Conservation (phyloP, 2,113 vertebrate genomes). For the Nerophis ophidion region DNA sequence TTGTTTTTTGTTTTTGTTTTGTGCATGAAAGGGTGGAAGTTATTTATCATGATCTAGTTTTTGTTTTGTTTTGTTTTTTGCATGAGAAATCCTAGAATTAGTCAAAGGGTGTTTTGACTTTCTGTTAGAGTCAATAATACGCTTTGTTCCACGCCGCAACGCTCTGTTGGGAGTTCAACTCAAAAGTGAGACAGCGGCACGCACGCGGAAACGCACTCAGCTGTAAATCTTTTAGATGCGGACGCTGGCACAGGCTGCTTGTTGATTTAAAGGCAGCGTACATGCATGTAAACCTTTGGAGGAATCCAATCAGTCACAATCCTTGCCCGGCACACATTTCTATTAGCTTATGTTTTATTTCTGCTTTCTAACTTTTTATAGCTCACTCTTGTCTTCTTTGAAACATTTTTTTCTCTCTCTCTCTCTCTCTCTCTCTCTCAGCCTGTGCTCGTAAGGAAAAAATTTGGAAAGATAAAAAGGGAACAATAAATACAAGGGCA, state of each 20-base stretch:
- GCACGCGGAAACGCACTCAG: constrained; percentile 21
- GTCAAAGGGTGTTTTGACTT: too few species aligned
- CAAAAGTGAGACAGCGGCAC: constrained; percentile 11
- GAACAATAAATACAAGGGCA: constrained; percentile 23
- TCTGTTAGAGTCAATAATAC: not conserved
- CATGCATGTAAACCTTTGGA: constrained; percentile 18
- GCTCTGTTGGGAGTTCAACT: constrained; percentile 7
- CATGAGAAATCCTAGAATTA: not conserved
- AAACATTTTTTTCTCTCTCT: constrained; percentile 9
- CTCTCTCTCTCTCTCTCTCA: not conserved
- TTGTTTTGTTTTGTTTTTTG: not conserved
- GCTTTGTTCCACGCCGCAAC: not conserved
- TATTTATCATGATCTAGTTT: too few species aligned
- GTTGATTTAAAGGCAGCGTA: constrained; percentile 31
- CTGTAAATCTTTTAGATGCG: constrained; percentile 39
- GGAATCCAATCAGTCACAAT: not conserved
- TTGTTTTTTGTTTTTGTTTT: too few species aligned
- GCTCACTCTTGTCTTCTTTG: not conserved
- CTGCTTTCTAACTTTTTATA: constrained; percentile 7
- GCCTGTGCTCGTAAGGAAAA: not conserved
- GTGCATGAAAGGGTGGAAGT: too few species aligned
- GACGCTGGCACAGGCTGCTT: constrained; percentile 21
- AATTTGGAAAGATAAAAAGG: constrained; percentile 31
- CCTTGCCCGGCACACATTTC: not conserved
- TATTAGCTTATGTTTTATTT: constrained; percentile 12